phyloP scores from a whole-genome alignment of 2,113 vertebrate species.

The Neotoma lepida region DNA sequence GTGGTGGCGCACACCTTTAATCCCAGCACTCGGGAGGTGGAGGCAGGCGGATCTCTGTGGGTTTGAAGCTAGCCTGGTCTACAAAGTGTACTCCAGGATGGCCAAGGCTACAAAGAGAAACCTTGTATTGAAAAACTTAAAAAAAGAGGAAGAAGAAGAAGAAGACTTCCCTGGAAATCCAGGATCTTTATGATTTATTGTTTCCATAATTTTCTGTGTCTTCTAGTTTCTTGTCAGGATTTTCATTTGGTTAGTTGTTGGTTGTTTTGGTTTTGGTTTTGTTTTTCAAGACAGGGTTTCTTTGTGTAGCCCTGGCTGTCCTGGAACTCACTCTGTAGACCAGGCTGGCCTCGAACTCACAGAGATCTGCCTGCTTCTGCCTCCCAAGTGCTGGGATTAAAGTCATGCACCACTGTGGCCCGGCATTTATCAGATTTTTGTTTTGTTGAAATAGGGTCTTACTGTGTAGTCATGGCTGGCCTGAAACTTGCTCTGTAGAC shows the following conservation, averaged over 20 bases:
- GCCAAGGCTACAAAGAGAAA: too few species aligned
- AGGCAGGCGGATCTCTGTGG: too few species aligned
- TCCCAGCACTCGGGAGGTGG: too few species aligned
- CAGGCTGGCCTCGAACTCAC: not conserved
- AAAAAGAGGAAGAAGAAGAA: too few species aligned
- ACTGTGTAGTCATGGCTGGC: not conserved
- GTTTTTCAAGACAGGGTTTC: not conserved
- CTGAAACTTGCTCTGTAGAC: not conserved
- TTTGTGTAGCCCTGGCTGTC: not conserved
- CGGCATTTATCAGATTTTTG: slow-evolving; percentile 45
- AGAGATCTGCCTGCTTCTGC: not conserved
- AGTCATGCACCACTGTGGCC: not conserved
- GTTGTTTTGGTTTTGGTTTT: not conserved
- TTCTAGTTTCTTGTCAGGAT: not conserved
- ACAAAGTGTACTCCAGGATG: too few species aligned
- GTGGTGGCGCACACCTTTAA: too few species aligned
- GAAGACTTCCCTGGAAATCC: not conserved
- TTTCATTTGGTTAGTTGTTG: not conserved
- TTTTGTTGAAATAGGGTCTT: not conserved
- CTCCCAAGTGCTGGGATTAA: not conserved
- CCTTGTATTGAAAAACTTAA: too few species aligned
- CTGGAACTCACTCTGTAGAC: not conserved
- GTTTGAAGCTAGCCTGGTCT: too few species aligned
- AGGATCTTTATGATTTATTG: not conserved
- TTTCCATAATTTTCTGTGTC: slow-evolving; percentile 15